Evolutionary conservation across 2,113 vertebrate species (phyloP), one percentile per base, ranked within the genome.

Genomic region (Aspiorhynchus laticeps): DNA sequence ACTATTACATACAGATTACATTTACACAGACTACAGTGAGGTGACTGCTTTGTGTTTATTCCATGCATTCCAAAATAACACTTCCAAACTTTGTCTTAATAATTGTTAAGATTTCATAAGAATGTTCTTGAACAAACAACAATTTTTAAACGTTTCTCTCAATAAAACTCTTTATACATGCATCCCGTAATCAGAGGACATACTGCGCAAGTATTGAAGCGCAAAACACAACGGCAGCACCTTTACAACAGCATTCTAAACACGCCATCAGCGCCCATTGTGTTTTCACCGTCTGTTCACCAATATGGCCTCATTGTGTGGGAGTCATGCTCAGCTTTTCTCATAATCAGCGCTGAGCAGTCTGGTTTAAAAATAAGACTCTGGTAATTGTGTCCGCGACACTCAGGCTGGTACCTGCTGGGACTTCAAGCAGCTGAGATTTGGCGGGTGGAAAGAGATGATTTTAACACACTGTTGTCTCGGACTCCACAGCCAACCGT

Each of bases 401-500:
- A 79, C 86, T 81, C 65, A 71, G 53, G 26, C 59, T 65, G 51
- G 85, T 91, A 95, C 94, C 94, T 93, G 91, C 89, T 92, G 87
- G 10, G 91, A 91, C 90, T 93, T 95, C 89, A 91, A 95, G 75
- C 96, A 95, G 91, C 97, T 97, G 94, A 98, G 97, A 75, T 97
- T 98, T 75, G 94, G 92, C 36, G 97, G 98, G 28, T 92, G 88
- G 88, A 97, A 96, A 73, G 94, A 96, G 24, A 95, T 85, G 76
- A 99, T 88, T 81, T 95, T 92, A 91, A 98, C 93, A 38, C 98
- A 99, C 17, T 94, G 90, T 83, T 96, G 94, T 48, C 69, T 87
- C 2, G 96, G 96, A 92, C 97, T 98, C 97, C 97, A 98, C 31
- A 98, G 91, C 97, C 98, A 98, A 84, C 96, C 96, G 81, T 96